Percentiles rank a stretch among this genome's conserved stretches.
These are phyloP conservation scores for Dascillus cervinus DNA, from an alignment of 2,888 invertebrate genomes.

Conservation along the genomic window DNA sequence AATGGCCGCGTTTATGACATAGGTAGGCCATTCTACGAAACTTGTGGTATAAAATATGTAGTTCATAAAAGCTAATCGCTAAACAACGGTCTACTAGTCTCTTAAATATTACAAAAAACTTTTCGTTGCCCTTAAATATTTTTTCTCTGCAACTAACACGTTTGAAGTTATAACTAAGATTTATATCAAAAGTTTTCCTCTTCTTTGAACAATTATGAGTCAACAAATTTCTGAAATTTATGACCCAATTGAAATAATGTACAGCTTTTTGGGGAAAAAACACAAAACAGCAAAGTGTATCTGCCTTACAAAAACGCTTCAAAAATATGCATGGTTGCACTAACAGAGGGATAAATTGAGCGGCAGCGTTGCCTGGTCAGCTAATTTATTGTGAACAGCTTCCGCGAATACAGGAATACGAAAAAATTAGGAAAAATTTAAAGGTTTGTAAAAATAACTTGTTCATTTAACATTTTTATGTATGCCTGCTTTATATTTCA, in stretches of 20 bases:
- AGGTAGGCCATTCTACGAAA: conserved; percentile 10
- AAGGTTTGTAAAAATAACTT: conserved; percentile 8
- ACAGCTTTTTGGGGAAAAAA: no score
- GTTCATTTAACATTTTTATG: conserved; percentile 10
- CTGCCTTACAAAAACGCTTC: no score
- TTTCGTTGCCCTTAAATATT: no score
- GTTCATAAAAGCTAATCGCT: conserved; percentile 7
- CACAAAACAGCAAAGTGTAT: no score
- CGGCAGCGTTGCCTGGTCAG: conserved; percentile 16
- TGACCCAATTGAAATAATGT: no score
- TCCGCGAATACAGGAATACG: conserved; percentile 10
- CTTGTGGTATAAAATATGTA: conserved; percentile 12
- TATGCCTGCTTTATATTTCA: conserved; percentile 9
- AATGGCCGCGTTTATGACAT: conserved; percentile 13
- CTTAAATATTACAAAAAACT: no score
- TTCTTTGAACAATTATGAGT: no score
- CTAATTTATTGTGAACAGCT: conserved; percentile 16
- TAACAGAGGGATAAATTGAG: conserved; percentile 18
- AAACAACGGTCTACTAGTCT: no score
- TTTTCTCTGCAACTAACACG: no score
- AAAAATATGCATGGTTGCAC: conserved; percentile 18
- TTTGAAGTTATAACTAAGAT: no score
- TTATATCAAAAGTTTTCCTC: no score
- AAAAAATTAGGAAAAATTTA: conserved; percentile 13
- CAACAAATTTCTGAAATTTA: no score